Evolutionary conservation across 2,797 vertebrate species (phyloP), one percentile per base, ranked within the genome.

Genomic region (Takifugu rubripes): DNA sequence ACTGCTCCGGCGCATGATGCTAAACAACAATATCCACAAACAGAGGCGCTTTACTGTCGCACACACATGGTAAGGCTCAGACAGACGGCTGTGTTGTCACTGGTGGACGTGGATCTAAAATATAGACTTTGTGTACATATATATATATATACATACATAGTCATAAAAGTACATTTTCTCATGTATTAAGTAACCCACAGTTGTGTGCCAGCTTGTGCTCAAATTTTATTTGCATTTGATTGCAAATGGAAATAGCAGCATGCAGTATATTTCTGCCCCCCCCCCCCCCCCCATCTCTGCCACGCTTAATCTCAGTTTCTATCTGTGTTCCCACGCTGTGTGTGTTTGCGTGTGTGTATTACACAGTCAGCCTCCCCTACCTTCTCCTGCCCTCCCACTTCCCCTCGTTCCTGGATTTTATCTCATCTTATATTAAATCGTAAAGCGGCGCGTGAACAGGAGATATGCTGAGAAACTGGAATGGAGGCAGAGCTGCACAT

Each of bases 21-120:
- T 99, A 61, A 98, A 89, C 69, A 96, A 95, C 89, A 95, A 95
- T 87, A 95, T 90, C 84, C 94, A 95, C 77, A 98, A 98, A 74
- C 96, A 97, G 89, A 89, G 95, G 78, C 92, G 96, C 54, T 98
- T 99, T 90, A 99, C 96, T 0, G 97, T 99, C 64, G 96, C 97
- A 59, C 96, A 98, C 89, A 99, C 97, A 77, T 99, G 97, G 97
- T 97, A 93, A 95, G 94, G 64, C 50, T 42, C 16, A 14, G 11
- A 25, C 8, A 33, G 36, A n/a, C 43, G 12, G 21, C 53, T n/a
- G 16, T n/a, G 16, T 33, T 33, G 52, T 25, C 36, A 0, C 21
- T 52, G 25, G n/a, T 12, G 26, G 7, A n/a, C 9, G 36, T 70
- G 36, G n/a, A 55, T 66, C 60, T 58, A 54, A n/a, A 46, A n/a